phyloP scores from a whole-genome alignment of 1,140 invertebrate species.

The Leptoteleia sp. region DNA sequence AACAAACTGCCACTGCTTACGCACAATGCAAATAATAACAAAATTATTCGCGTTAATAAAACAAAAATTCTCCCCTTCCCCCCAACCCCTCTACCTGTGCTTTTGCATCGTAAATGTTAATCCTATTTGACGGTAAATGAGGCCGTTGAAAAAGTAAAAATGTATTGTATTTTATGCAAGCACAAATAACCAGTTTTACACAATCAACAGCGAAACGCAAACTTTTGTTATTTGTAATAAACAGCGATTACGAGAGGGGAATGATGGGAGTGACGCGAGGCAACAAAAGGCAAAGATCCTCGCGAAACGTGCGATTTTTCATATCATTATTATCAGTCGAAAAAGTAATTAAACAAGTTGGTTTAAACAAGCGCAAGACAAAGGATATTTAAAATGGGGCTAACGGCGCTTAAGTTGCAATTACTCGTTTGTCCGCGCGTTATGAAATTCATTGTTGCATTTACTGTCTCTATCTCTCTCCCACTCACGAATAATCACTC shows the following conservation, averaged over 20 bases:
- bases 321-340: slow-evolving; percentile 11
- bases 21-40: no score
- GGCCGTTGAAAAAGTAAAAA: no score
- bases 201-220: neutral
- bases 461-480: neutral
- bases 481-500: neutral
- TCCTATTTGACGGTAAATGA: no score
- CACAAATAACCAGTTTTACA: slow-evolving; percentile 1
- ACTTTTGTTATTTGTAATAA: slow-evolving; percentile 12
- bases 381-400: slow-evolving; percentile 8
- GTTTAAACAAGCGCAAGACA: slow-evolving; percentile 27
- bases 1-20: no score
- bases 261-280: slow-evolving; percentile 4
- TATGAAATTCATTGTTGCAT: slow-evolving; percentile 7
- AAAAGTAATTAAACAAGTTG: slow-evolving; percentile 24
- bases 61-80: no score
- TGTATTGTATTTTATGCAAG: no score
- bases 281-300: neutral
- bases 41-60: no score
- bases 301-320: no score
- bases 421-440: slow-evolving; percentile 10
- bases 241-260: slow-evolving; percentile 11
- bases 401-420: slow-evolving; percentile 10
- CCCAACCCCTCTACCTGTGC: no score
- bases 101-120: no score